Percentiles rank a stretch among this genome's conserved stretches.
Evolutionary conservation across 2,113 vertebrate genomes (phyloP).

Genomic region (Pogonocichla stellata): DNA sequence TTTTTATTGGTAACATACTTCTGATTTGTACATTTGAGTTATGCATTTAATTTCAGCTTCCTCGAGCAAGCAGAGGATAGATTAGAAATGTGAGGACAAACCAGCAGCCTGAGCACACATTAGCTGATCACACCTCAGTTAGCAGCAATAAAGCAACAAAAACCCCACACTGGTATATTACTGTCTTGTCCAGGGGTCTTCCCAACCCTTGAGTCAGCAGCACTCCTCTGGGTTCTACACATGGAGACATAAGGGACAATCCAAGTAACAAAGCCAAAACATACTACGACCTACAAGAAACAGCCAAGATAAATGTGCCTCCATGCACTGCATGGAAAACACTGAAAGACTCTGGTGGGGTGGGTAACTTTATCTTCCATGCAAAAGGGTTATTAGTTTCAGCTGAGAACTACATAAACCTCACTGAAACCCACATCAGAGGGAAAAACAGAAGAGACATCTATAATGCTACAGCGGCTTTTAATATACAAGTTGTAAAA

Average conservation of each 20-base stretch:
- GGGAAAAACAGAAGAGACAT: accelerated
- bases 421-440: not conserved
- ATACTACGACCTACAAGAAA: not conserved
- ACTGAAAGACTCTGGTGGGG: not conserved
- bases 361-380: not conserved
- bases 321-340: not conserved
- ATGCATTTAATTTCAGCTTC: not conserved
- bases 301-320: not conserved
- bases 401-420: not conserved
- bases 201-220: not conserved
- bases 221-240: not conserved
- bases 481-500: not conserved
- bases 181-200: not conserved
- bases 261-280: not conserved
- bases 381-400: not conserved
- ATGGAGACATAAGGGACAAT: not conserved
- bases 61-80: not conserved
- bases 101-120: not conserved
- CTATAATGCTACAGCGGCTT: not conserved
- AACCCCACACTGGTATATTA: not conserved
- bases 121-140: not conserved
- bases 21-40: not conserved
- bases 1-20: not conserved
- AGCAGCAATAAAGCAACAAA: not conserved
- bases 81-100: not conserved